Evolutionary conservation across 2,888 invertebrate genomes (phyloP).

Genomic region (Halocaridina rubra): DNA sequence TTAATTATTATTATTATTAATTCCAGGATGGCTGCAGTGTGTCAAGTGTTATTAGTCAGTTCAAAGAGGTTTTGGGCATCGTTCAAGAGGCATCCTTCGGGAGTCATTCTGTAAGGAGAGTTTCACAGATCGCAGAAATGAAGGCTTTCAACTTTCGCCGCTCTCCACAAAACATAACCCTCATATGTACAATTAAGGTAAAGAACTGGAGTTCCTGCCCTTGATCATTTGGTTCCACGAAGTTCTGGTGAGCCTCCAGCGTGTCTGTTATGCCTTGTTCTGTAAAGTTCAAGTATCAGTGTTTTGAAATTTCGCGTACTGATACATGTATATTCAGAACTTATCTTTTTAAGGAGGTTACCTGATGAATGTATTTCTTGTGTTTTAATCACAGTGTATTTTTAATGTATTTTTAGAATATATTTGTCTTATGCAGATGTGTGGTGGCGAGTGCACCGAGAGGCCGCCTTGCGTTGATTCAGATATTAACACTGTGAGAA

Average conservation of each 20-base stretch:
- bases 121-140: constrained; percentile 25
- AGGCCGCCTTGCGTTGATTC: constrained; percentile 42
- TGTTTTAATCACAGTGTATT: no score
- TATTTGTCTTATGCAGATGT: constrained; percentile 21
- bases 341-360: no score
- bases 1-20: no score
- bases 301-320: no score
- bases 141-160: constrained; percentile 34
- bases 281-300: no score
- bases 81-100: background rate
- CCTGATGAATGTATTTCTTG: no score
- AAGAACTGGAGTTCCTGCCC: no score
- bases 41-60: constrained; percentile 40
- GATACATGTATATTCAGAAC: no score
- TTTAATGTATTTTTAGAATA: no score
- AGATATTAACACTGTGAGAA: constrained; percentile 39
- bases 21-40: constrained; percentile 43
- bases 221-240: no score
- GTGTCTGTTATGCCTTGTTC: no score
- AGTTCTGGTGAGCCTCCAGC: no score
- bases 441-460: constrained; percentile 47
- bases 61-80: constrained; percentile 20
- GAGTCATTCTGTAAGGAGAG: background rate
- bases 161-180: constrained; percentile 21
- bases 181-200: constrained; percentile 37